Evolutionary conservation across 2,888 invertebrate genomes (phyloP), one percentile per base, ranked within the genome.

Genomic region (Salticus scenicus): DNA sequence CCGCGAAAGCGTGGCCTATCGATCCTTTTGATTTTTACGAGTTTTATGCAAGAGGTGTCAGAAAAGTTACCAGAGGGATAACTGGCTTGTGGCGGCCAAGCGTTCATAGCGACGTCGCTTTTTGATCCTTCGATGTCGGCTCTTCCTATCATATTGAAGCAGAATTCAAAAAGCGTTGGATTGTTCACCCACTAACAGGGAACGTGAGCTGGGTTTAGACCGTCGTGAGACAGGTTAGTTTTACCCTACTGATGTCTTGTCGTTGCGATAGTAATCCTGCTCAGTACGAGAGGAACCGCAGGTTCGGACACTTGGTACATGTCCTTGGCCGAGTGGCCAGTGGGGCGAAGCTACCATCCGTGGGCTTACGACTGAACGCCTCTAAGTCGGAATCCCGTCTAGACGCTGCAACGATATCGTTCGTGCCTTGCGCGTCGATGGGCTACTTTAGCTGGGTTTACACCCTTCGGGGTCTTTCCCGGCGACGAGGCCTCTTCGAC

Each of bases 121-220:
- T 90, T 90, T 89, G 89, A 90, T 90, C 89, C 87, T 93, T 94
- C 93, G 93, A 94, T 94, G 93, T 94, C 94, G 94, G 93, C 94
- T 94, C 93, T 94, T 94, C 93, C 94, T 94, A 94, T 94, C 93
- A 94, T 94, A 93, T 93, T 92, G 93, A 94, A 93, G 94, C 94
- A 93, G 93, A 94, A 94, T 93, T 94, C 93, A 92, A 93, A 92
- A 94, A 94, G 94, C 92, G 93, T 94, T 92, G 93, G 94, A 94
- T 94, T 94, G 93, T 94, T 94, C 93, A 93, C 93, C 93, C 93
- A 92, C 92, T 91, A 93, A 93, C 91, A 93, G 93, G 93, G 93
- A 93, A 93, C 92, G 93, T 93, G 93, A 93, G 93, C 93, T 93
- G 93, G 93, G 93, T 93, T 93, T 93, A 93, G 93, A 93, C 93